Percentiles rank a stretch among this genome's conserved stretches.
Conservation (phyloP, 1,140 invertebrate species). For the Eufriesea mexicana region DNA sequence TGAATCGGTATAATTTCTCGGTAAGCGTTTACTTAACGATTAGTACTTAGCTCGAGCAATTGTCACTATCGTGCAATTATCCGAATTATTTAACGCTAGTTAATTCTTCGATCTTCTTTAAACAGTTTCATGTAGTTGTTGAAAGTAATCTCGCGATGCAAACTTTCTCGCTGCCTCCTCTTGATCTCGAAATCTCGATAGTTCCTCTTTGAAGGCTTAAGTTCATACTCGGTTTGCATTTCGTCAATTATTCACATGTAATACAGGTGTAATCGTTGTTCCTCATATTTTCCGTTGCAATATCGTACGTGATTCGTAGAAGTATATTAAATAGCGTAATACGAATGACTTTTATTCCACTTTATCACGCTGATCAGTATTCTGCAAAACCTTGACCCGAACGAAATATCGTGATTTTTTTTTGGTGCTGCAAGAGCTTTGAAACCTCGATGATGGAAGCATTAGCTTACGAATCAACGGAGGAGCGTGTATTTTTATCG, state of each 20-base stretch:
- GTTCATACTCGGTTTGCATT: not conserved
- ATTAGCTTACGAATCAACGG: not conserved
- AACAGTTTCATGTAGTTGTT: not conserved
- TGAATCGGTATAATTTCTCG: not conserved
- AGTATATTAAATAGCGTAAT: too few relatives aligned
- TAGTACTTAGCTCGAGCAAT: conserved; percentile 30
- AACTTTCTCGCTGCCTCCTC: not conserved
- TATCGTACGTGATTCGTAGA: not conserved
- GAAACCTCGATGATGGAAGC: not conserved
- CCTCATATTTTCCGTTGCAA: not conserved
- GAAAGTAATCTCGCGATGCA: not conserved
- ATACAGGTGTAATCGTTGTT: too few relatives aligned
- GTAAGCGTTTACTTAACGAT: not conserved
- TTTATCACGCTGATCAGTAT: too few relatives aligned
- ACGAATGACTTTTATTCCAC: too few relatives aligned
- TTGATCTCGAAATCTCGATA: not conserved
- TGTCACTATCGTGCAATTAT: conserved; percentile 36
- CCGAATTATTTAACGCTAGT: conserved; percentile 19
- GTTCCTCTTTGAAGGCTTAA: not conserved
- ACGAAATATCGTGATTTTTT: not conserved
- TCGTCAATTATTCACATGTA: not conserved
- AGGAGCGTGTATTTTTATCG: not conserved
- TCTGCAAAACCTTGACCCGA: not conserved
- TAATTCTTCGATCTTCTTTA: not conserved
- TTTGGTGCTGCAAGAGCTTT: not conserved